A percentile compares a stretch with the other conserved stretches of the same genome.
phyloP scores from a whole-genome alignment of 2,797 vertebrate genomes.

The Etheostoma perlongum region DNA sequence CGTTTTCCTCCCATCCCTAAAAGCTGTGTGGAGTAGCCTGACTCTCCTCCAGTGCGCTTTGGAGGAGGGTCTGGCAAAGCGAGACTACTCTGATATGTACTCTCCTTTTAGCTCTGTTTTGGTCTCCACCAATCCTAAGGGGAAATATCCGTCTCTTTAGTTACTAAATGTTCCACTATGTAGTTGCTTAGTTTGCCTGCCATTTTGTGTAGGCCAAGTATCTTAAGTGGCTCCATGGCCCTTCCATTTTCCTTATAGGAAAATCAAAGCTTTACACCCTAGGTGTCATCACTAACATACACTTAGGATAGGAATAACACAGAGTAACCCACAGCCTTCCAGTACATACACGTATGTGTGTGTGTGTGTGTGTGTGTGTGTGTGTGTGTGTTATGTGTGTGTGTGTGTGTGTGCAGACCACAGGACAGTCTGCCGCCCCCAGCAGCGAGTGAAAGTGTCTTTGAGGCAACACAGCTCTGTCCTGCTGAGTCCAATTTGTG shows the following conservation, averaged over 20 bases:
- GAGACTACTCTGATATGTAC: no score
- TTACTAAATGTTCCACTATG: neutral
- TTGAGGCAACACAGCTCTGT: slow-evolving; percentile 19
- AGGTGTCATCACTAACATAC: neutral
- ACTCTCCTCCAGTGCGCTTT: no score
- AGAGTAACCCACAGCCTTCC: slow-evolving; percentile 58
- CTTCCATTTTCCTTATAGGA: neutral
- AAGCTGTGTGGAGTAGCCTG: no score
- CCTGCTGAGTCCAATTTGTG: slow-evolving; percentile 38
- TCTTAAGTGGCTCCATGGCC: neutral
- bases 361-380: slow-evolving; percentile 9
- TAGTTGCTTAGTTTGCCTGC: neutral
- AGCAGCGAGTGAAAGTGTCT: slow-evolving; percentile 44
- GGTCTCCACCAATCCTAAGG: neutral
- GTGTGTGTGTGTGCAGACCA: slow-evolving; percentile 56
- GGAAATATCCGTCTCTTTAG: neutral
- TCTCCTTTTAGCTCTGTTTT: no score
- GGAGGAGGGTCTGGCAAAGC: no score
- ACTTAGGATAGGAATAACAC: slow-evolving; percentile 16
- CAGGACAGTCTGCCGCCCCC: slow-evolving; percentile 57
- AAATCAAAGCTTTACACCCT: neutral
- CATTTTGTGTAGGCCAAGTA: neutral
- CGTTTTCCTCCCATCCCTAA: no score
- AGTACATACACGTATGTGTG: neutral
- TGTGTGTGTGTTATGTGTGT: slow-evolving; percentile 31